phyloP scores from a whole-genome alignment of 1,140 invertebrate species.

The Proales similis region DNA sequence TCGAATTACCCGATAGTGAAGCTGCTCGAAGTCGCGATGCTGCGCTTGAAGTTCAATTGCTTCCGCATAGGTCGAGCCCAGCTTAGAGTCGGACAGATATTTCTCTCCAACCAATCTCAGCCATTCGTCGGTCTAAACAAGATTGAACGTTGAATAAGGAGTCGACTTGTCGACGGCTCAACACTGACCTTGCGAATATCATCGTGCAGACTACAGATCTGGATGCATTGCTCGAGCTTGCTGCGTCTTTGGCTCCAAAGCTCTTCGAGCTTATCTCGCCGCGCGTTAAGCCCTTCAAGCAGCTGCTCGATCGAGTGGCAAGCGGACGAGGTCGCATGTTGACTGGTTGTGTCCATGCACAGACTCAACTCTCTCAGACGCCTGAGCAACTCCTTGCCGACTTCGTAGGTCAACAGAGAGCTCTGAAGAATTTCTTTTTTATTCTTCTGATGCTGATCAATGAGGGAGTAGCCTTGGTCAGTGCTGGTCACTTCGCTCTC shows the following conservation, averaged over 20 bases:
- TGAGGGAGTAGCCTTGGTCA: conserved; percentile 58
- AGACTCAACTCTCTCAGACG: conserved; percentile 54
- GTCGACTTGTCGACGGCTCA: neutral
- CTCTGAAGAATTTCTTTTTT: conserved; percentile 62
- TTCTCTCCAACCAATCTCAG: conserved; percentile 46
- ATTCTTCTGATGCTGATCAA: conserved; percentile 22
- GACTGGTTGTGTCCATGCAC: conserved; percentile 50
- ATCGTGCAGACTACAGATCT: conserved; percentile 64
- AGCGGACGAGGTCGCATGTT: conserved; percentile 53
- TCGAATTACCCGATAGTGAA: conserved; percentile 55
- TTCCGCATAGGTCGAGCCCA: conserved; percentile 62
- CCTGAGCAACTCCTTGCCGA: conserved; percentile 68
- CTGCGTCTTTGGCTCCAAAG: conserved; percentile 61
- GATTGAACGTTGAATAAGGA: neutral
- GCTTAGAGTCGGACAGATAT: conserved; percentile 48
- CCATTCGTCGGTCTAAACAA: conserved; percentile 50
- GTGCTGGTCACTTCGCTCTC: conserved; percentile 50
- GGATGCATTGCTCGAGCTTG: conserved; percentile 68
- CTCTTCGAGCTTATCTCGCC: conserved; percentile 64
- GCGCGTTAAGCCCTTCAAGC: conserved; percentile 64
- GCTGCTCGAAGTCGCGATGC: conserved; percentile 63
- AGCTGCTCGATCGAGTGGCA: conserved; percentile 54
- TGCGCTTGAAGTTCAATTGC: conserved; percentile 64
- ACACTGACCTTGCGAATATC: conserved; percentile 62
- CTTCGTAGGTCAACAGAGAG: conserved; percentile 67